Evolutionary conservation across 1,140 invertebrate species (phyloP), one percentile per base, ranked within the genome.

Genomic region (Cardiocondyla obscurior): DNA sequence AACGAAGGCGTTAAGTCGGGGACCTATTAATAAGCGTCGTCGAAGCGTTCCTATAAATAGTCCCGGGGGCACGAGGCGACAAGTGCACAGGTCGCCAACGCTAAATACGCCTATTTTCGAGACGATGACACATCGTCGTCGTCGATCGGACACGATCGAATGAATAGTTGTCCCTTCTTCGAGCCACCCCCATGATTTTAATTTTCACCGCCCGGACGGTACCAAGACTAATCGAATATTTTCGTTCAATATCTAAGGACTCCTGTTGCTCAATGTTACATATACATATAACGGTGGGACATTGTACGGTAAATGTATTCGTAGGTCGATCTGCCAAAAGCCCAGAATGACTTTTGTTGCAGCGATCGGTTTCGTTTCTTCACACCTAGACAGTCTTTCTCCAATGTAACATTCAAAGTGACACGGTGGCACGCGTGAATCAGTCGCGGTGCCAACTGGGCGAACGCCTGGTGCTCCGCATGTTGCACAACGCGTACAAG

Each of bases 71-170:
- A 82, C 62, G 76, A 84, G 84, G 88, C 74, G 84, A 85, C 84
- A 88, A 88, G 49, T n/a, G 84, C 73, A 72, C 88, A 81, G 76
- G 83, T 91, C 89, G 90, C 84, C 89, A 90, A 87, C 84, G 90
- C 86, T 90, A 89, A 89, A 88, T 89, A 89, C 86, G 86, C 81
- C 90, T 91, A 91, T 91, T 91, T 89, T 91, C 82, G 89, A 88
- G 79, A 30, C 58, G 90, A 90, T 91, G 90, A 91, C 90, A 91
- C 90, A 91, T 90, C 90, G 84, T 44, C 90, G 84, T 44, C 60
- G 81, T 85, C 88, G 90, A 91, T 91, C 90, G 90, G 85, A 89
- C 82, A 51, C 72, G 83, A 91, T 90, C 88, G 22, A 62, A 25
- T 33, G 25, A 6, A 73, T 14, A 60, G 30, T n/a, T 79, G 33